Conservation (phyloP, 23 tunicate species). For the Trididemnum nubilum region DNA sequence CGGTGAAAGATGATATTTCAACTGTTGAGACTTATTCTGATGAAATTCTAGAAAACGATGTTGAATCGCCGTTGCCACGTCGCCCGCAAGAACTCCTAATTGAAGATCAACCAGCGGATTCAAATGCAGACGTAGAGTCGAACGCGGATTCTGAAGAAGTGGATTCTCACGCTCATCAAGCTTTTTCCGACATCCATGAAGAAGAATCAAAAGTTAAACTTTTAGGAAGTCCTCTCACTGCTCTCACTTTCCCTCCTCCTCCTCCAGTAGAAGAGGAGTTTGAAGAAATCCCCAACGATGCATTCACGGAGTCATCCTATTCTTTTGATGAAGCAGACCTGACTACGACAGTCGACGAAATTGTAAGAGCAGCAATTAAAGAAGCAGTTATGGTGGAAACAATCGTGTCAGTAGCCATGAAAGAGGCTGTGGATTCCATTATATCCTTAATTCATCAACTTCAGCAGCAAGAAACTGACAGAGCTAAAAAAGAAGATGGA, state of each 20-base stretch:
- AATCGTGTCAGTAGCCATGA: background rate
- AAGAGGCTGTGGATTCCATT: background rate
- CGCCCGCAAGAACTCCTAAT: too few species aligned
- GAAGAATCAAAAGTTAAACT: too few species aligned
- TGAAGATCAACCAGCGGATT: too few species aligned
- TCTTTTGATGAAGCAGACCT: background rate
- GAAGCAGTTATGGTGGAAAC: background rate
- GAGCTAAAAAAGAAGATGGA: background rate
- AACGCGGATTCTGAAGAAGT: too few species aligned
- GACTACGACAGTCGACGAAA: background rate
- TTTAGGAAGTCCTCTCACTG: background rate
- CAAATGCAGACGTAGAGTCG: too few species aligned
- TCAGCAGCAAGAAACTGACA: background rate
- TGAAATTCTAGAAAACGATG: too few species aligned
- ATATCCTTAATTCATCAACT: background rate
- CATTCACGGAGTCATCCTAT: background rate
- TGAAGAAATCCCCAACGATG: background rate
- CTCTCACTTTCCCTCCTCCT: slow-evolving; percentile 11
- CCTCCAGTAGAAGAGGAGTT: background rate
- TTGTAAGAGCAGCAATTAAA: background rate
- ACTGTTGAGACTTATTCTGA: too few species aligned
- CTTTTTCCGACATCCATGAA: too few species aligned
- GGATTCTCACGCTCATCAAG: too few species aligned
- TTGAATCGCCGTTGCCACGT: too few species aligned
- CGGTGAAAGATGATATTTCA: too few species aligned